Evolutionary conservation across 53 echinoderm and acorn worm genomes (phyloP).

Genomic region (Stichopus horrens): DNA sequence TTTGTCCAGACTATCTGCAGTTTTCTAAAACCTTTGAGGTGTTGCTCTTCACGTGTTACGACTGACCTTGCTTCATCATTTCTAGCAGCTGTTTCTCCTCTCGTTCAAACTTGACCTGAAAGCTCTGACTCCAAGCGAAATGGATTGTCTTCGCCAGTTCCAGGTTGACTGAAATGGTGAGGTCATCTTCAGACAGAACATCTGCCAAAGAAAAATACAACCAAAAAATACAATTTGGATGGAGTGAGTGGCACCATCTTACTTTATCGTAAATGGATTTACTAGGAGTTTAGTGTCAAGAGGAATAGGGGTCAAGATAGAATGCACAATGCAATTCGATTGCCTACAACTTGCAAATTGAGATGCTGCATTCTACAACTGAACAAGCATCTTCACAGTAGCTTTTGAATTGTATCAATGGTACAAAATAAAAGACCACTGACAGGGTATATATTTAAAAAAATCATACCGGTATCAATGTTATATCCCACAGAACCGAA

Average conservation of each 20-base stretch:
- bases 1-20: too few species aligned
- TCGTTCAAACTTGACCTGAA: slow-evolving; percentile 62
- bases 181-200: slow-evolving; percentile 66
- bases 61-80: slow-evolving; percentile 80
- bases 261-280: too few species aligned
- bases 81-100: slow-evolving; percentile 67
- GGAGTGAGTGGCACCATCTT: too few species aligned
- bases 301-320: too few species aligned
- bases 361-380: too few species aligned
- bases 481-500: slow-evolving; percentile 83
- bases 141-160: slow-evolving; percentile 71
- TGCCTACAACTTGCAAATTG: too few species aligned
- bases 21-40: too few species aligned
- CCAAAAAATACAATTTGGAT: neutral
- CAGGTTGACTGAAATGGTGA: slow-evolving; percentile 65
- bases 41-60: neutral
- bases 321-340: too few species aligned
- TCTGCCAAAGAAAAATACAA: slow-evolving; percentile 44
- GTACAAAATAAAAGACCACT: too few species aligned
- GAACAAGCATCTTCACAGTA: too few species aligned
- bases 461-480: slow-evolving; percentile 68
- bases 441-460: neutral
- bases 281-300: too few species aligned
- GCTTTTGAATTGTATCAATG: too few species aligned
- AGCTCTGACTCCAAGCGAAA: slow-evolving; percentile 60